Conservation (phyloP, 2,888 invertebrate genomes). For the Clostera curtula region DNA sequence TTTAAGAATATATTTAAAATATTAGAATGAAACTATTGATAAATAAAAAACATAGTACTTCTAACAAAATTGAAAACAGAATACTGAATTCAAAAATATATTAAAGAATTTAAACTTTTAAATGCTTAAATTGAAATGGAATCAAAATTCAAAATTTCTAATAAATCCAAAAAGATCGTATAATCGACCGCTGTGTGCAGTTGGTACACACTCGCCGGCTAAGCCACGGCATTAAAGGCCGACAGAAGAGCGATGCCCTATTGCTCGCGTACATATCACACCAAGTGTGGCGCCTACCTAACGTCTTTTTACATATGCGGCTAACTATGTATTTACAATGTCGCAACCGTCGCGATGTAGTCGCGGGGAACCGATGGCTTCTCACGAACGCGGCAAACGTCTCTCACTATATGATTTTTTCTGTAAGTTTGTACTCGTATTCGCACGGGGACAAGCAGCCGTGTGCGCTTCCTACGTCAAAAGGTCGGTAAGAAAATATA, state of each 20-base stretch:
- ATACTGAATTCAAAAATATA: too few species aligned
- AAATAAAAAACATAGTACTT: too few species aligned
- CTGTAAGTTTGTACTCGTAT: constrained; percentile 56
- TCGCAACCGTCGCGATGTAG: constrained; percentile 60
- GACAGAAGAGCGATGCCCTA: constrained; percentile 21
- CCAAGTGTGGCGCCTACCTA: constrained; percentile 43
- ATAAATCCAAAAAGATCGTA: constrained; percentile 6
- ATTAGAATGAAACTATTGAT: too few species aligned
- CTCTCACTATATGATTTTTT: constrained; percentile 56
- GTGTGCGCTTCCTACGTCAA: constrained; percentile 69
- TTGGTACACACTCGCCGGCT: constrained; percentile 14
- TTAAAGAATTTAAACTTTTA: not conserved
- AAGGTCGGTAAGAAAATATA: constrained; percentile 73
- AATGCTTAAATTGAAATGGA: too few species aligned
- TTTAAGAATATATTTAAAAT: too few species aligned
- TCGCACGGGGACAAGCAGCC: constrained; percentile 69
- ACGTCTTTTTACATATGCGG: constrained; percentile 67
- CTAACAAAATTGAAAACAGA: too few species aligned
- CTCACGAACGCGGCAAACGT: constrained; percentile 68
- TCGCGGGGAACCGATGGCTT: constrained; percentile 73
- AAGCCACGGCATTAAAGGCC: constrained; percentile 17
- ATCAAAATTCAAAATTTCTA: not conserved
- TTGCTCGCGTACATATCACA: constrained; percentile 37
- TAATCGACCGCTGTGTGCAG: constrained; percentile 7
- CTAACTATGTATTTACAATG: constrained; percentile 72